phyloP scores from a whole-genome alignment of 2,797 vertebrate genomes.

The Orientallactaga sibirica region DNA sequence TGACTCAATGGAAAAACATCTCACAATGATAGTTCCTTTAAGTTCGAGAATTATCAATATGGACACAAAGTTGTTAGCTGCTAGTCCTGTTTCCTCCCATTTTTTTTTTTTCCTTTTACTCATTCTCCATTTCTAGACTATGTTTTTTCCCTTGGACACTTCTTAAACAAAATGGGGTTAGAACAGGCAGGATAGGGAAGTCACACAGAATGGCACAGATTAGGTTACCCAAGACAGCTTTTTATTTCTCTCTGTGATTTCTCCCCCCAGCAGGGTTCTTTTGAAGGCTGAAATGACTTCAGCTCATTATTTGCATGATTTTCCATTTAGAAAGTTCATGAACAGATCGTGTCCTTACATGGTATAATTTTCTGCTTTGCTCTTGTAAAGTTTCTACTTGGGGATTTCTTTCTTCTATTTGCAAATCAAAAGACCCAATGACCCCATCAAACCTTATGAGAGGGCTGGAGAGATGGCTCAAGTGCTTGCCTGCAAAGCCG shows the following conservation, averaged over 20 bases:
- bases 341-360: constrained; percentile 60
- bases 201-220: constrained; percentile 5
- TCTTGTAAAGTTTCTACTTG: constrained; percentile 71
- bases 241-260: constrained; percentile 34
- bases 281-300: constrained; percentile 79
- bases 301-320: constrained; percentile 72
- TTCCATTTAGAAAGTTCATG: constrained; percentile 73
- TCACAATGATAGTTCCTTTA: neutral
- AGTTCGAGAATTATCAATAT: neutral
- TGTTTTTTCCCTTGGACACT: neutral
- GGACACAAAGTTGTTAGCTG: neutral
- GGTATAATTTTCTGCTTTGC: constrained; percentile 75
- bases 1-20: neutral
- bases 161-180: neutral
- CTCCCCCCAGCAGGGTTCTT: constrained; percentile 36
- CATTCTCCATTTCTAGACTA: neutral
- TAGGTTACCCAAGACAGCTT: constrained; percentile 14
- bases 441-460: constrained; percentile 9
- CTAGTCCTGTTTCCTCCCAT: neutral
- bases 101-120: neutral
- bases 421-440: constrained; percentile 30
- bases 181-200: neutral
- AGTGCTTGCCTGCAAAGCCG: no score
- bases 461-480: neutral
- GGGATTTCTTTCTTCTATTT: constrained; percentile 72